Evolutionary conservation across 2,797 vertebrate genomes (phyloP).

Genomic region (Eidolon dupreanum): DNA sequence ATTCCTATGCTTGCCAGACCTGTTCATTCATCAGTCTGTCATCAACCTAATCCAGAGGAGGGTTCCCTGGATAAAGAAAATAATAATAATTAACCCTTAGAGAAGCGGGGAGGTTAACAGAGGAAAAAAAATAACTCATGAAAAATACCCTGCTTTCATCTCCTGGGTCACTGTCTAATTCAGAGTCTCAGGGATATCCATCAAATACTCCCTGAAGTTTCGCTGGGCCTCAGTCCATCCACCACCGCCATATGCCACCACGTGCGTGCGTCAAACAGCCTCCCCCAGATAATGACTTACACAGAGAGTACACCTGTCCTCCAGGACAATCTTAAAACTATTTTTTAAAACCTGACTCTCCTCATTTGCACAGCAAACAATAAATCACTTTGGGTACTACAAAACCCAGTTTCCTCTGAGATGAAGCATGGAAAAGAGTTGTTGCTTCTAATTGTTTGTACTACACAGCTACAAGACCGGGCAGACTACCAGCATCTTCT

Average conservation of each 20-base stretch:
- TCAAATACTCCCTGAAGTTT: background rate
- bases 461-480: background rate
- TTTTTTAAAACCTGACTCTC: conserved; percentile 56
- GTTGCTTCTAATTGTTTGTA: background rate
- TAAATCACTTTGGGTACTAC: background rate
- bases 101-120: conserved; percentile 48
- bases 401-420: conserved; percentile 2
- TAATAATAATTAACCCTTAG: conserved; percentile 69
- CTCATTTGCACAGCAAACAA: background rate
- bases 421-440: background rate
- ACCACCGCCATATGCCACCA: background rate
- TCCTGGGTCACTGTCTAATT: conserved; percentile 17
- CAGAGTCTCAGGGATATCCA: conserved; percentile 60
- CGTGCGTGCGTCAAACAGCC: background rate
- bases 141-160: conserved; percentile 48
- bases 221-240: conserved; percentile 5
- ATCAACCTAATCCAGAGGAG: conserved; percentile 53
- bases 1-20: background rate
- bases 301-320: background rate
- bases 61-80: conserved; percentile 46
- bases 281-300: background rate
- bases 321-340: background rate
- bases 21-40: conserved; percentile 52
- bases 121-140: background rate
- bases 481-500: background rate